These are phyloP conservation scores for Catonia carolina DNA, from an alignment of 2,888 invertebrate genomes.

Conservation along the genomic window DNA sequence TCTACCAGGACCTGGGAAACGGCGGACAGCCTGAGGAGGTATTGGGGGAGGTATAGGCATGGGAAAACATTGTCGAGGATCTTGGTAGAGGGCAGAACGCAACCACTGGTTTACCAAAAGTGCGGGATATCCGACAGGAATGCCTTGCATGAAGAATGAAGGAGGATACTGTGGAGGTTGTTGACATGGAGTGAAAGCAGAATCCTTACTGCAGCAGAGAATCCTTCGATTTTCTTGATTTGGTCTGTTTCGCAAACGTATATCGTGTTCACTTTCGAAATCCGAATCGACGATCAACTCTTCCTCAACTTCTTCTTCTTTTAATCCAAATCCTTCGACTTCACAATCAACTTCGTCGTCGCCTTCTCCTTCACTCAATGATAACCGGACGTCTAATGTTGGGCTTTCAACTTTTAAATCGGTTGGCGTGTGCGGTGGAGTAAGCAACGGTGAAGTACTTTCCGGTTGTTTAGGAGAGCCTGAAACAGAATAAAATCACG, in stretches of 20 bases:
- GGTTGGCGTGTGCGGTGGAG: constrained; percentile 68
- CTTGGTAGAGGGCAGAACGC: constrained; percentile 61
- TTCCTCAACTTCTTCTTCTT: constrained; percentile 24
- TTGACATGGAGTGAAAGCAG: constrained; percentile 24
- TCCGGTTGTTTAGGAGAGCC: constrained; percentile 26
- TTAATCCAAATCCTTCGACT: constrained; percentile 8
- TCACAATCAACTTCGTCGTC: constrained; percentile 18
- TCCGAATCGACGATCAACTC: constrained; percentile 17
- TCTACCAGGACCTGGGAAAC: constrained; percentile 39
- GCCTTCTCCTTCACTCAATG: constrained; percentile 17
- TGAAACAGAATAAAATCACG: neutral
- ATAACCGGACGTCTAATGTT: constrained; percentile 8
- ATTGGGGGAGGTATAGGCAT: constrained; percentile 40
- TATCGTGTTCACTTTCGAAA: constrained; percentile 25
- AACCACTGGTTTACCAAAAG: constrained; percentile 68
- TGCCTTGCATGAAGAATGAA: constrained; percentile 17
- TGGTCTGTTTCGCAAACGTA: constrained; percentile 9
- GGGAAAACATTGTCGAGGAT: constrained; percentile 34
- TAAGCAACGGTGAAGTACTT: constrained; percentile 50
- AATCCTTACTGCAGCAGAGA: constrained; percentile 30
- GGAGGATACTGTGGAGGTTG: neutral
- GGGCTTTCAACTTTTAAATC: constrained; percentile 38
- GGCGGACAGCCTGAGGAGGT: constrained; percentile 48
- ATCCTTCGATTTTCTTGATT: constrained; percentile 15
- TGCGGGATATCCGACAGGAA: constrained; percentile 41